A percentile compares a stretch with the other conserved stretches of the same genome.
Conservation (phyloP, 30 jellyfish, hydroid and myxozoan genomes). For the Aurelia sp. region DNA sequence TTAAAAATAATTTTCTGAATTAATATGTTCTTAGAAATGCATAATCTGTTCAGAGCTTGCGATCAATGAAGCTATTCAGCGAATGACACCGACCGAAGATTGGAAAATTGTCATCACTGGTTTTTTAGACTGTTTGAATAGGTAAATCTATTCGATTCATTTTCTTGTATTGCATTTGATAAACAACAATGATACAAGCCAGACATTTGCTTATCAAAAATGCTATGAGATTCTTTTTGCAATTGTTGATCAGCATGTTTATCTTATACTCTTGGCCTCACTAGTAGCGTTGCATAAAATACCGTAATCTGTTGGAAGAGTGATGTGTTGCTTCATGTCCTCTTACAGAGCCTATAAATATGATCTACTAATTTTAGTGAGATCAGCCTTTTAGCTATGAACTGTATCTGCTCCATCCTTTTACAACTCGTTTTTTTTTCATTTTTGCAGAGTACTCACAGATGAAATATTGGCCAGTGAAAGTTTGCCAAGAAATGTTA, state of each 20-base stretch:
- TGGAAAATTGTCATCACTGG: slow-evolving; percentile 77
- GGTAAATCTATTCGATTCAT: slow-evolving; percentile 24
- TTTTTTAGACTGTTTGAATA: slow-evolving; percentile 57
- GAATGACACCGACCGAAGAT: slow-evolving; percentile 74
- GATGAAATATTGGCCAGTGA: slow-evolving; percentile 17
- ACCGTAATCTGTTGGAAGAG: too few species aligned
- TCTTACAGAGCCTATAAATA: too few species aligned
- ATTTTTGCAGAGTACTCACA: slow-evolving; percentile 29
- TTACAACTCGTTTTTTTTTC: neutral
- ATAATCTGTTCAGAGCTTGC: slow-evolving; percentile 77
- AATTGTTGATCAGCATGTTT: too few species aligned
- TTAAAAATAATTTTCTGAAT: neutral
- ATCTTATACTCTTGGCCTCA: too few species aligned
- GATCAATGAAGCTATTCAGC: slow-evolving; percentile 65
- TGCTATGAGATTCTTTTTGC: too few species aligned
- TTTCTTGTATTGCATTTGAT: neutral
- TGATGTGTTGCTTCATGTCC: too few species aligned
- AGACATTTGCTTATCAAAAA: too few species aligned
- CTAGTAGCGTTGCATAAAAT: too few species aligned
- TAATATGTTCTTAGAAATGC: slow-evolving; percentile 67
- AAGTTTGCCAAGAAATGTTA: slow-evolving; percentile 18
- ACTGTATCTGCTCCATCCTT: too few species aligned
- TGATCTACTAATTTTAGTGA: too few species aligned
- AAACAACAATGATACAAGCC: too few species aligned
- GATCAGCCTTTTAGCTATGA: too few species aligned